Percentiles rank a stretch among this genome's conserved stretches.
Evolutionary conservation across 2,113 vertebrate genomes (phyloP).

Genomic region (Hippolais icterina): DNA sequence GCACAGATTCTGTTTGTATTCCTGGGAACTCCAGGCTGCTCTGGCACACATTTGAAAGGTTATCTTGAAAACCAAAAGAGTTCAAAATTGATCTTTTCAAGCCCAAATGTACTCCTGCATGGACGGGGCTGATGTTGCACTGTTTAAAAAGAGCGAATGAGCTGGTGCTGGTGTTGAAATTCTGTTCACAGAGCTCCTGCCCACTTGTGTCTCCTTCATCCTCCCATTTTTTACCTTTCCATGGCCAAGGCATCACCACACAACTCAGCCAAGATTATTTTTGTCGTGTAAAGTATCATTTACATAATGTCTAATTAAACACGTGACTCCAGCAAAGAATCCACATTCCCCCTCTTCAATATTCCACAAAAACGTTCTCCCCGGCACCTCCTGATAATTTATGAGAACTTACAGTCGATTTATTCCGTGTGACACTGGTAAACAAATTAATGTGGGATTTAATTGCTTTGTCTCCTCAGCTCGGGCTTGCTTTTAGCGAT

Average conservation of each 20-base stretch:
- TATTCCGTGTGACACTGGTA: constrained; percentile 3
- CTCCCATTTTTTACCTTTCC: not conserved
- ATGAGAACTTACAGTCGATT: not conserved
- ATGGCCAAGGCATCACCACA: not conserved
- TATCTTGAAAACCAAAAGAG: not conserved
- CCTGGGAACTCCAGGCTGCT: not conserved
- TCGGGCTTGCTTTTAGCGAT: not conserved
- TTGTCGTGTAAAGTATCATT: not conserved
- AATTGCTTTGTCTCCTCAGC: constrained; percentile 47
- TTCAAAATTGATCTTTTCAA: not conserved
- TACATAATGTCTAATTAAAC: not conserved
- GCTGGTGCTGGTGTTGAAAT: not conserved
- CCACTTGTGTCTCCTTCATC: not conserved
- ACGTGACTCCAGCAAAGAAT: not conserved
- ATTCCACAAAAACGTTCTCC: not conserved
- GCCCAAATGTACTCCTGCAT: not conserved
- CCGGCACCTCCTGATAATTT: not conserved
- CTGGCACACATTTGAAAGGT: not conserved
- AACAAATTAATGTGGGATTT: constrained; percentile 48
- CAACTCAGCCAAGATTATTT: not conserved
- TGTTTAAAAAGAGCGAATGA: not conserved
- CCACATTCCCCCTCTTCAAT: not conserved
- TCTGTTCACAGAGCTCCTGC: not conserved
- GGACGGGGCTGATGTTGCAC: not conserved
- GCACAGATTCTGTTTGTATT: not conserved